A percentile compares a stretch with the other conserved stretches of the same genome.
Conservation (phyloP, 2,113 vertebrate genomes). For the Podilymbus podiceps region DNA sequence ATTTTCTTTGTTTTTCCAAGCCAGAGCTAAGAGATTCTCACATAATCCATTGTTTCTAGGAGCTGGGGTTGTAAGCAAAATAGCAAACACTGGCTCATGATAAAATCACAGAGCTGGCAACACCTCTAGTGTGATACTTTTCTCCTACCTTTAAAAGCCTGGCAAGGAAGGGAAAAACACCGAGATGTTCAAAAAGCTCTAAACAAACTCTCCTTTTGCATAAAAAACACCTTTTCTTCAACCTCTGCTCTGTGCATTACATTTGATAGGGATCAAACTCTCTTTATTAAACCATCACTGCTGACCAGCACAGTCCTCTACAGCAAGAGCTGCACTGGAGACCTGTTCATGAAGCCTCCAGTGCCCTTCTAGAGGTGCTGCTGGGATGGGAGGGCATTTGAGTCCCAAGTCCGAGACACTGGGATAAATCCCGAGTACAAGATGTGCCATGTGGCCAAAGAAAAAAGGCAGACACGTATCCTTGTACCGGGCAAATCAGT, state of each 20-base stretch:
- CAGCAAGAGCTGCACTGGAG: background rate
- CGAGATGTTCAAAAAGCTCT: background rate
- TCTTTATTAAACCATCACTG: background rate
- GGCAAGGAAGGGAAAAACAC: background rate
- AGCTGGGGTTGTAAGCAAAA: constrained; percentile 31
- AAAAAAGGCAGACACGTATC: background rate
- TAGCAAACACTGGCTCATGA: constrained; percentile 39
- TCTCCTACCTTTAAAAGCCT: constrained; percentile 16
- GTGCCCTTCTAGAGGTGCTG: background rate
- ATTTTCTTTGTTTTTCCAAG: constrained; percentile 23
- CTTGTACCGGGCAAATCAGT: background rate
- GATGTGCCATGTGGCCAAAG: background rate
- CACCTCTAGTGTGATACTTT: background rate
- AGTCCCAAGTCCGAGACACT: background rate
- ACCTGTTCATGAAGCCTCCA: background rate
- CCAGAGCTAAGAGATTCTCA: background rate
- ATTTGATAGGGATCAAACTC: background rate
- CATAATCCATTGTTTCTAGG: constrained; percentile 43
- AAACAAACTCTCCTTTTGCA: background rate
- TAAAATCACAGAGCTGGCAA: constrained; percentile 31
- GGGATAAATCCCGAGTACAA: background rate
- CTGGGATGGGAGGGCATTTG: background rate
- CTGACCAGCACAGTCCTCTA: background rate
- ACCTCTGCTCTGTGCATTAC: background rate
- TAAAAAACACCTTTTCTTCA: background rate